Evolutionary conservation across 2,797 vertebrate genomes (phyloP), one percentile per base, ranked within the genome.

Genomic region (Sarcoramphus papa): DNA sequence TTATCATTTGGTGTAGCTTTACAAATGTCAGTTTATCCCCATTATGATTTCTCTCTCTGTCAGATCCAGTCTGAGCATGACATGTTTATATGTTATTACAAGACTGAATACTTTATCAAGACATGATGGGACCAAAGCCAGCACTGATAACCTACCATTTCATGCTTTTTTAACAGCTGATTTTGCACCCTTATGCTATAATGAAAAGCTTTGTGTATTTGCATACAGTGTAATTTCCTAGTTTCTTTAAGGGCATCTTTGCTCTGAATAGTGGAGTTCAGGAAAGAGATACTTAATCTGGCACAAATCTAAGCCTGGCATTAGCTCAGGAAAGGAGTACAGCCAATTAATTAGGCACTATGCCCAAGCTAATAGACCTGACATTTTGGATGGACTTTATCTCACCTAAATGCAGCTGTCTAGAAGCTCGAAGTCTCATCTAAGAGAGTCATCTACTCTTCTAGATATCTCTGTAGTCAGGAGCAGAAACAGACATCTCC

Each of bases 301-400:
- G 56, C 69, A 57, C 62, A 78, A 72, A 75, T 51, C 33, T 78
- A 75, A 73, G 24, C 35, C 73, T 96, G 76, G 45, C 65, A 73
- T 78, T 88, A 37, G 50, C 50, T 93, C 73, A 88, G 77, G 50
- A 85, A 86, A 73, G 67, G 54, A 89, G 20, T 73, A 41, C 41
- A 84, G 86, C 62, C 41, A 93, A 69, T 94, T 93, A 92, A 94
- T 90, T 89, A 93, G 88, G 77, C 77, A 72, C 40, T 65, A 5
- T 85, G 77, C 70, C 69, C 80, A 43, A 81, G 24, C 8, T 93
- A 92, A 88, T 81, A 84, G 35, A n/a, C 27, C 17, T 94, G 62
- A 78, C 15, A 17, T 69, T 90, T 90, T 64, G 41, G 43, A 90
- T 59, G 22, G 80, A 84, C 70, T 84, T 85, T 65, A 51, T 78